Percentiles rank a stretch among this genome's conserved stretches.
Evolutionary conservation across 2,888 invertebrate genomes (phyloP).

Genomic region (Zaprionus obscuricornis): DNA sequence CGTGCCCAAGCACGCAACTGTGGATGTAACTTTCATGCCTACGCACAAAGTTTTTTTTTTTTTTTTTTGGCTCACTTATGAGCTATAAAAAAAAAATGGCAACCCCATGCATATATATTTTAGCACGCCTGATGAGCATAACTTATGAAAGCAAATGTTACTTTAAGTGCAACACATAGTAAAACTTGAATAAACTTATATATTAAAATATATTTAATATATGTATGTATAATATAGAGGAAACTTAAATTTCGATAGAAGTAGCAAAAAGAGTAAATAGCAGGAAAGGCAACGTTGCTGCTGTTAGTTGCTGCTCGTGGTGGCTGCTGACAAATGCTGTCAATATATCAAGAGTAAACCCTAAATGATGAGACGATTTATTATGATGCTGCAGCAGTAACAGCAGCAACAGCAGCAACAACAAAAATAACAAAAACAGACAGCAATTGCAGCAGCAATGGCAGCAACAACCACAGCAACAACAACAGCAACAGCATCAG

Average conservation of each 20-base stretch:
- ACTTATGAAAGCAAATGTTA: conserved; percentile 31
- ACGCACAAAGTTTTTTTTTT: conserved; percentile 52
- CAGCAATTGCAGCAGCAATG: conserved; percentile 23
- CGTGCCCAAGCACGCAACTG: conserved; percentile 32
- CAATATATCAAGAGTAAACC: conserved; percentile 68
- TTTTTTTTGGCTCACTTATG: conserved; percentile 34
- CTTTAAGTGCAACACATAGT: conserved; percentile 28
- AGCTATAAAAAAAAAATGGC: conserved; percentile 16
- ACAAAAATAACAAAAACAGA: no score
- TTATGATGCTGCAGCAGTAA: conserved; percentile 47
- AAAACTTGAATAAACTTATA: no score
- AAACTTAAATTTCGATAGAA: conserved; percentile 18
- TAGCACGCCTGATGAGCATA: conserved; percentile 15
- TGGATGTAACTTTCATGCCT: conserved; percentile 56
- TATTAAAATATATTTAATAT: not conserved
- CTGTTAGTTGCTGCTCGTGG: conserved; percentile 28
- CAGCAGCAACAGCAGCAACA: conserved; percentile 18
- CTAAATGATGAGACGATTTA: conserved; percentile 73
- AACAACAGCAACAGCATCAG: conserved; percentile 4
- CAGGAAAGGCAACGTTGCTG: not conserved
- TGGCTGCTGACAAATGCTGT: conserved; percentile 68
- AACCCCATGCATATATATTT: no score
- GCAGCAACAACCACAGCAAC: no score
- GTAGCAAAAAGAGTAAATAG: not conserved
- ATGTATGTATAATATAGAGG: not conserved